A percentile compares a stretch with the other conserved stretches of the same genome.
These are phyloP conservation scores for Noctua janthina DNA, from an alignment of 2,888 invertebrate genomes.

Conservation along the genomic window DNA sequence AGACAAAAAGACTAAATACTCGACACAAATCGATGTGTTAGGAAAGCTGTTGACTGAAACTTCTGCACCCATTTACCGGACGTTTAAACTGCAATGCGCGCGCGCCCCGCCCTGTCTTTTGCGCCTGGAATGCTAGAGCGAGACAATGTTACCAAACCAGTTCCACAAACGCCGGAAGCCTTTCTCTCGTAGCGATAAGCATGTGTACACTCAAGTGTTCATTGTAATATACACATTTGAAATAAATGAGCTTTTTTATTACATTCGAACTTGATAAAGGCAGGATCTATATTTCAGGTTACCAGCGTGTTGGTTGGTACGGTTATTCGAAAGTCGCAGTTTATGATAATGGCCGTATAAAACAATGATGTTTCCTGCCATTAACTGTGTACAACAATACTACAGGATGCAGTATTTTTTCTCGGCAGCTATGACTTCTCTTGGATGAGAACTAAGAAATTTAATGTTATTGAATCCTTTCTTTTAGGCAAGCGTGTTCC, in stretches of 20 bases:
- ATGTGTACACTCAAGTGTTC: conserved; percentile 62
- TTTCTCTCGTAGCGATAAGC: conserved; percentile 76
- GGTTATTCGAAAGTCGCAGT: conserved; percentile 49
- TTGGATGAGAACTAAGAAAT: conserved; percentile 6
- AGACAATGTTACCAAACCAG: conserved; percentile 76
- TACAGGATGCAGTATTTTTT: conserved; percentile 44
- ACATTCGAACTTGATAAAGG: conserved; percentile 34
- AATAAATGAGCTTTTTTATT: conserved; percentile 47
- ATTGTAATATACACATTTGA: conserved; percentile 51
- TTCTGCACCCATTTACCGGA: conserved; percentile 31
- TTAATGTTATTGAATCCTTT: background rate
- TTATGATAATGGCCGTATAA: conserved; percentile 57
- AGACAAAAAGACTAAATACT: too few relatives aligned
- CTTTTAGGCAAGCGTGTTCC: background rate
- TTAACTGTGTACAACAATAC: conserved; percentile 21
- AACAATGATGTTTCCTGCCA: conserved; percentile 45
- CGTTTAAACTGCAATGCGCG: conserved; percentile 69
- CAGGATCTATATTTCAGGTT: conserved; percentile 41
- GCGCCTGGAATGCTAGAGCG: conserved; percentile 73
- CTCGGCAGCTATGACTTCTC: conserved; percentile 7
- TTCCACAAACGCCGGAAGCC: conserved; percentile 83
- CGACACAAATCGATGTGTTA: too few relatives aligned
- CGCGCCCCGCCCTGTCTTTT: conserved; percentile 71
- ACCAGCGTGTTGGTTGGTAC: conserved; percentile 2
- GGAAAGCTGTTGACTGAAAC: background rate